Base-by-base conservation (phyloP, 2,888 invertebrate species). In the Tetranychus piercei region DNA sequence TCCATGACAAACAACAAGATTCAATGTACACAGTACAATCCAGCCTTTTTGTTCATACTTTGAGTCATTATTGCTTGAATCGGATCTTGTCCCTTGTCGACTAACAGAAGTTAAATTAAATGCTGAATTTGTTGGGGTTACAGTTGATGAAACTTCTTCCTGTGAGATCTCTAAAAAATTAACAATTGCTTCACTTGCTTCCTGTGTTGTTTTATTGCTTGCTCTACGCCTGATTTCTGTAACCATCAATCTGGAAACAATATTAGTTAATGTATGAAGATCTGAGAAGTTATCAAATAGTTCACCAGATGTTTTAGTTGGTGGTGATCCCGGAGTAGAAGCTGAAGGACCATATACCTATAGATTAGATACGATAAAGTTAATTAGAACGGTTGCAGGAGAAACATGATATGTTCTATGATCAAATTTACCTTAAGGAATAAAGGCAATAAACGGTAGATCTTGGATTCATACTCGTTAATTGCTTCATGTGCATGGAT, bases 401-500 rank as follows among this genome's bases (percentile, higher is more conserved):
- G 55, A 7, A 15, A 15, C 34, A 34, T 3, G 5, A 34, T 4
- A 34, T 3, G 34, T 34, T 34, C 5, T 34, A 34, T 34, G 34
- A 3, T 34, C 67, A 71, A 20, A 72, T 20, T 76, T 74, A 94
- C 94, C 88, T 95, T 96, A 85, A 94, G 95, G 85, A 97, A 97
- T 66, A 97, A 86, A 75, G 97, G 97, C 81, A 99, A 86, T 93
- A 99, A 94, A 83, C 93, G 94, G 84, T 95, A 95, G 18, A 97
- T 86, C 83, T 94, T 93, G 81, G 91, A 91, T 84, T 96, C 94
- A 81, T 89, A 88, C 82, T 93, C 92, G 75, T 87, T 85, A 78
- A 92, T 91, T 18, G 64, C 64, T 23, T 75, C 67, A 23, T 73
- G 73, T 4, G 73, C 75, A 9, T 9, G 23, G n/a, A 34, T 23